phyloP scores from a whole-genome alignment of 2,797 vertebrate genomes.

The Enteromius mattozi region DNA sequence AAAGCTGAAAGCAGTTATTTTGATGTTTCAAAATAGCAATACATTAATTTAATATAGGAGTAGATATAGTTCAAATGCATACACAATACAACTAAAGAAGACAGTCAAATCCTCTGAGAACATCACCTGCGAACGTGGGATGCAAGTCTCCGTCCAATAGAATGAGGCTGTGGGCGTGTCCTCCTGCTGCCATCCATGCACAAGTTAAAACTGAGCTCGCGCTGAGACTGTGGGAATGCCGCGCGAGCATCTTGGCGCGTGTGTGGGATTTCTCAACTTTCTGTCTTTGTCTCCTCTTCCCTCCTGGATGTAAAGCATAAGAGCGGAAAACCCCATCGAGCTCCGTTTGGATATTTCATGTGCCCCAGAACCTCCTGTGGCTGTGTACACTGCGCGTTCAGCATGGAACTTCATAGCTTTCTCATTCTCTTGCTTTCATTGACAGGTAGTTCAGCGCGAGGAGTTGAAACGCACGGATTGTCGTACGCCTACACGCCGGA shows the following conservation, averaged over 20 bases:
- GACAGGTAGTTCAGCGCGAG: constrained; percentile 64
- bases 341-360: constrained; percentile 19
- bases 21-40: neutral
- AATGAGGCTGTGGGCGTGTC: constrained; percentile 69
- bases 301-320: neutral
- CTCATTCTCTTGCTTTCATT: constrained; percentile 68
- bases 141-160: constrained; percentile 64
- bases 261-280: constrained; percentile 41
- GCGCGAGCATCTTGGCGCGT: constrained; percentile 47
- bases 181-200: constrained; percentile 50
- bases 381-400: constrained; percentile 29
- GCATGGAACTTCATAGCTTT: constrained; percentile 69
- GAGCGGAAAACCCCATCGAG: neutral
- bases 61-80: neutral
- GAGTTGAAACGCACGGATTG: constrained; percentile 70
- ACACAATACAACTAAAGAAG: neutral
- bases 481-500: constrained; percentile 79
- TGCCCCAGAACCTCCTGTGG: constrained; percentile 15
- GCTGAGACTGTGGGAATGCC: constrained; percentile 65
- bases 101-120: neutral
- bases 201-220: constrained; percentile 80
- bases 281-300: constrained; percentile 52
- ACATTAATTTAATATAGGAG: neutral
- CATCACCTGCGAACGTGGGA: constrained; percentile 15
- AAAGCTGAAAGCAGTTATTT: neutral